Evolutionary conservation across 1,140 invertebrate species (phyloP), one percentile per base, ranked within the genome.

Genomic region (Lepidurus apus): DNA sequence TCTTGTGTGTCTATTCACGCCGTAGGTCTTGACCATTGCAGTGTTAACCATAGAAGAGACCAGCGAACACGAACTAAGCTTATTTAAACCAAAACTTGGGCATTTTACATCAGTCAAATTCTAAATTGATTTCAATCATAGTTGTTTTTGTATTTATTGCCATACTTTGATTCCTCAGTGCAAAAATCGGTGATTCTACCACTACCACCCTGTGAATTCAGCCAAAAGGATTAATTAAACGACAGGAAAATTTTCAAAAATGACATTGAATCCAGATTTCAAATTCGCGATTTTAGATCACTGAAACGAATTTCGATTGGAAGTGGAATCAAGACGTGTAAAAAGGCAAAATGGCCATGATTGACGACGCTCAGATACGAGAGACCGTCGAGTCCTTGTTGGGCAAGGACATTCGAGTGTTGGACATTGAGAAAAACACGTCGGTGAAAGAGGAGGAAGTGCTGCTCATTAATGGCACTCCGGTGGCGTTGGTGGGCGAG

Each of bases 381-480:
- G 91, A 91, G 81, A 92, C 91, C 73, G 92, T 93, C 44, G 91
- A 93, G 84, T 90, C 91, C 77, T 89, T 93, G 75, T 88, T 92
- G 76, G 92, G 92, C 78, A 91, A 91, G 78, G 91, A 91, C 44
- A 91, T 88, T 9, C 90, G 91, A 85, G 90, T 93, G 76, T 88
- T 93, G 73, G 91, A 93, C 83, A 92, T 91, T 83, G 90, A 92
- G 82, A 92, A 92, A 80, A 91, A 91, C 78, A 91, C 90, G 1
- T 89, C 88, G 73, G 88, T 92, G 47, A 88, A 89, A 76, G 90
- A 92, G 84, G 91, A 92, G 82, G 91, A 93, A 84, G 89, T 92
- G 78, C 84, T 93, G 43, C 86, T 91, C 81, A 91, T 93, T 80
- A 93, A 93, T 83, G 92, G 92, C 1, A 88, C 90, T 44, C 91